These are phyloP conservation scores for Pristis pectinata DNA, from an alignment of 2,797 vertebrate genomes.

Conservation along the genomic window DNA sequence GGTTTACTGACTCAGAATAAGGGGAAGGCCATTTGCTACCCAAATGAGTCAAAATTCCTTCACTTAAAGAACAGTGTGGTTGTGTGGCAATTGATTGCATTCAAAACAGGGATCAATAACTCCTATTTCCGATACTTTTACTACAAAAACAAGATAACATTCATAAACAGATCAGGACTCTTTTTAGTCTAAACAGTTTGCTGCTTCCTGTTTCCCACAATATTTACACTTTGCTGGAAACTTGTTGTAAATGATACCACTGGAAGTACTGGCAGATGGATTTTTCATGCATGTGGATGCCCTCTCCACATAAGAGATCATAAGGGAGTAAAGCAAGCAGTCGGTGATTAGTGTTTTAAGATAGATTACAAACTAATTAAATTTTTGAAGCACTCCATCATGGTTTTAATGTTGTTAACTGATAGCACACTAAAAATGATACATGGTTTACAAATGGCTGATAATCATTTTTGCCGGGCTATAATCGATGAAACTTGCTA, in stretches of 20 bases:
- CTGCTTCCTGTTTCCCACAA: neutral
- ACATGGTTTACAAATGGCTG: neutral
- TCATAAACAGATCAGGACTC: neutral
- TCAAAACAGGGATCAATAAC: neutral
- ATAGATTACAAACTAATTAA: neutral
- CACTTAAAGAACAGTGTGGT: too few relatives aligned
- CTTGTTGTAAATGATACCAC: neutral
- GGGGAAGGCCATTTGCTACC: neutral
- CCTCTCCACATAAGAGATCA: neutral
- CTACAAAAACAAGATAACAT: neutral
- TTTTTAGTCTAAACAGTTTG: neutral
- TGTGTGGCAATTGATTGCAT: neutral
- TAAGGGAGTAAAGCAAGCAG: neutral
- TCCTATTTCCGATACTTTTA: neutral
- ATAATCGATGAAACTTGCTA: neutral
- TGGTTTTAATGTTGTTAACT: neutral
- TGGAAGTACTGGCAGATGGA: neutral
- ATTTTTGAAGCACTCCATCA: neutral
- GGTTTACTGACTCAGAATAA: too few relatives aligned
- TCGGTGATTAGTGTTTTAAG: neutral
- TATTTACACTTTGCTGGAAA: neutral
- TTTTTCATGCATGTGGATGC: neutral
- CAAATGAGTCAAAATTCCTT: neutral
- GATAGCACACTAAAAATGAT: conserved; percentile 5
- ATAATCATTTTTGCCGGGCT: neutral